Percentiles rank a stretch among this genome's conserved stretches.
Conservation (phyloP, 2,113 vertebrate genomes). For the Morone chrysops region DNA sequence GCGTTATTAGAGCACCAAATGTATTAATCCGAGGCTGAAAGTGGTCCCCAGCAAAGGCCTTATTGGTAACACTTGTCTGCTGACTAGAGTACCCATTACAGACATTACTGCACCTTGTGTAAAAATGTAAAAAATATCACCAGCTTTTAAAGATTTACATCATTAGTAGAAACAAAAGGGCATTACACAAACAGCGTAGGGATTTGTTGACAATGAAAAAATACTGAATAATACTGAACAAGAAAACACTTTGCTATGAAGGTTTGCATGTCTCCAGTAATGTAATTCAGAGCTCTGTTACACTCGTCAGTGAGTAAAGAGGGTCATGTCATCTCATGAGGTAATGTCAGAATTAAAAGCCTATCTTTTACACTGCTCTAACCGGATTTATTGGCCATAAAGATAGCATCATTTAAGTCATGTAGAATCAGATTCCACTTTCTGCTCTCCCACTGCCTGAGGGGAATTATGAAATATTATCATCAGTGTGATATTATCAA, state of each 20-base stretch:
- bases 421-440: conserved; percentile 59
- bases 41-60: not conserved
- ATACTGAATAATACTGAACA: not conserved
- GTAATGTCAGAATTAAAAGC: conserved; percentile 68
- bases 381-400: conserved; percentile 62
- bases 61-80: not conserved
- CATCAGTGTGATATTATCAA: conserved; percentile 44
- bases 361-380: conserved; percentile 44
- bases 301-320: conserved; percentile 37
- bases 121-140: not conserved
- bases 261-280: not conserved
- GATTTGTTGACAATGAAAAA: not conserved
- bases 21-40: not conserved
- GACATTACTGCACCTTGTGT: not conserved
- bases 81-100: not conserved
- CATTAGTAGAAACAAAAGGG: not conserved
- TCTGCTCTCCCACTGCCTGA: conserved; percentile 33
- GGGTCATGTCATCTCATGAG: conserved; percentile 45
- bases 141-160: not conserved
- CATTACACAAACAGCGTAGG: not conserved
- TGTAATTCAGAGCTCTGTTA: conserved; percentile 26
- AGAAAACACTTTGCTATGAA: not conserved
- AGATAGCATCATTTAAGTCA: conserved; percentile 54
- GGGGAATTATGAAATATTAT: conserved; percentile 57
- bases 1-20: not conserved